These are phyloP conservation scores for Crepidodera aurea DNA, from an alignment of 2,888 invertebrate species.

Conservation along the genomic window DNA sequence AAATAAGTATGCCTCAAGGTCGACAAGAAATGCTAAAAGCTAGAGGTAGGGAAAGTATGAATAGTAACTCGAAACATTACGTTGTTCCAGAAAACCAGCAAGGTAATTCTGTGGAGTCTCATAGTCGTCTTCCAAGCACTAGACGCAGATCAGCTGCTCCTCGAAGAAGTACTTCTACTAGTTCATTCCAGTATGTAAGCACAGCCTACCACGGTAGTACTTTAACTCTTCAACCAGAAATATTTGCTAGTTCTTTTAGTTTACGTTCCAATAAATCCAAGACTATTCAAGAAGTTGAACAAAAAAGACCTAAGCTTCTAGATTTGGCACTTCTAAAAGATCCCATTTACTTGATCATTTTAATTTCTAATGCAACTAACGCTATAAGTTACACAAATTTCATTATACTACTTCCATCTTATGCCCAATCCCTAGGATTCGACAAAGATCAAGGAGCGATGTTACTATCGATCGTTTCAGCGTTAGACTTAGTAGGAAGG, in stretches of 20 bases:
- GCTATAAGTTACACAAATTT: conserved; percentile 90
- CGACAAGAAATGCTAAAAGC: conserved; percentile 55
- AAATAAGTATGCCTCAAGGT: conserved; percentile 70
- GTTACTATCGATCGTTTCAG: conserved; percentile 81
- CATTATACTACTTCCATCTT: conserved; percentile 81
- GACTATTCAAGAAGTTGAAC: conserved; percentile 52
- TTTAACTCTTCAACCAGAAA: conserved; percentile 78
- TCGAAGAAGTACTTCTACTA: conserved; percentile 77
- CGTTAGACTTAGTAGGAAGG: conserved; percentile 81
- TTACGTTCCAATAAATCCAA: conserved; percentile 70
- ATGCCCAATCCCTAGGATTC: conserved; percentile 75
- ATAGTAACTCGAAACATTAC: conserved; percentile 63
- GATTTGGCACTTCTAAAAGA: conserved; percentile 78
- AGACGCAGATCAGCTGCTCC: conserved; percentile 59
- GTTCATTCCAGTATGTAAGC: conserved; percentile 84
- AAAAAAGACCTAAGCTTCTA: conserved; percentile 72
- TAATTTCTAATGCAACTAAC: conserved; percentile 85
- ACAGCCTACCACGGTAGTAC: conserved; percentile 89
- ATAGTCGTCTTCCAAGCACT: conserved; percentile 48
- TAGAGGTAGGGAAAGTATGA: conserved; percentile 51
- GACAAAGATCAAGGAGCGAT: conserved; percentile 76
- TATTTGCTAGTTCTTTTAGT: conserved; percentile 81
- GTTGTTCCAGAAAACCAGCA: conserved; percentile 73
- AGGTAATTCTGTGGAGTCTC: conserved; percentile 50
- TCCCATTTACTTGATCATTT: conserved; percentile 81